Conservation (phyloP, 2,797 vertebrate genomes). For the Onychomys torridus region DNA sequence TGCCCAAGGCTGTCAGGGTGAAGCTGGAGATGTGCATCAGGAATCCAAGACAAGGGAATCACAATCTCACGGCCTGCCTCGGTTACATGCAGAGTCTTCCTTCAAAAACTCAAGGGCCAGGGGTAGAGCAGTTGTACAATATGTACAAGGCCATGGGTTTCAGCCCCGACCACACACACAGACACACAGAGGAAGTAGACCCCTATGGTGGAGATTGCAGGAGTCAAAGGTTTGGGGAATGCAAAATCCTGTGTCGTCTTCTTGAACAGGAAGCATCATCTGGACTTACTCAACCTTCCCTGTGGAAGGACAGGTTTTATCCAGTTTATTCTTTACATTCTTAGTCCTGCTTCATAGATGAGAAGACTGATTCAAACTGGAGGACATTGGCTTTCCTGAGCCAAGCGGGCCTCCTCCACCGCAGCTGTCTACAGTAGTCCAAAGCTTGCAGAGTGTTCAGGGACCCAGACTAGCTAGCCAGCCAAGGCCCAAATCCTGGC, state of each 20-base stretch:
- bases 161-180: neutral
- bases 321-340: neutral
- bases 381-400: neutral
- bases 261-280: rapidly evolving
- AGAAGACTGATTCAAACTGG: neutral
- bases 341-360: neutral
- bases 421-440: neutral
- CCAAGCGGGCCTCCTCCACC: rapidly evolving
- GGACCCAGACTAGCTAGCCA: neutral
- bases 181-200: neutral
- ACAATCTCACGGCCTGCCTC: neutral
- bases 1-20: neutral
- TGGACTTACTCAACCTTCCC: neutral
- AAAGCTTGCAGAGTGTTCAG: rapidly evolving
- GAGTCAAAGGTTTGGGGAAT: no score
- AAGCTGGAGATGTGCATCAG: neutral
- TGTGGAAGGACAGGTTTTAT: neutral
- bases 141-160: neutral
- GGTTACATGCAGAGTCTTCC: neutral
- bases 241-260: rapidly evolving
- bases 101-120: neutral
- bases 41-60: neutral
- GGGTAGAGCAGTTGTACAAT: neutral
- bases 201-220: neutral
- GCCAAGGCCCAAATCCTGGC: neutral